Conservation (phyloP, 2,888 invertebrate species). For the Steinernema hermaphroditum region DNA sequence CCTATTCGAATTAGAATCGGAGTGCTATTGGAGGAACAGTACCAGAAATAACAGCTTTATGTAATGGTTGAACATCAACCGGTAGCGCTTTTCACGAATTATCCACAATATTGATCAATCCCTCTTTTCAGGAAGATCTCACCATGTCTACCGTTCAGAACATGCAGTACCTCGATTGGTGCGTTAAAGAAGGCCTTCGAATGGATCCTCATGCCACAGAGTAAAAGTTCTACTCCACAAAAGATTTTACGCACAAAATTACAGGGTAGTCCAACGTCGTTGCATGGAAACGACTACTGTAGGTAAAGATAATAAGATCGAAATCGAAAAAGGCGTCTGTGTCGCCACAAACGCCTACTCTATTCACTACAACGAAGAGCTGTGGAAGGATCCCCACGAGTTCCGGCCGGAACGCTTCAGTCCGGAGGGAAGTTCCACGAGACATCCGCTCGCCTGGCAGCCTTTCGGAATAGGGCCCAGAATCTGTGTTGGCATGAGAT, state of each 20-base stretch:
- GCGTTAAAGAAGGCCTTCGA: conserved; percentile 2
- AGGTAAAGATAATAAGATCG: not conserved
- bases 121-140: conserved; percentile 6
- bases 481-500: conserved; percentile 5
- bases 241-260: not conserved
- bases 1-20: too few relatives aligned
- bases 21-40: too few relatives aligned
- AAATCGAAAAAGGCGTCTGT: not conserved
- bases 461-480: not conserved
- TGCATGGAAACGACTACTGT: not conserved
- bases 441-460: conserved; percentile 7
- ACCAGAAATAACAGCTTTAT: too few relatives aligned
- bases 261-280: not conserved
- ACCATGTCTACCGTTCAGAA: not conserved
- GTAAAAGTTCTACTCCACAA: not conserved
- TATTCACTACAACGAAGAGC: not conserved
- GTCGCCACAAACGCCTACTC: not conserved
- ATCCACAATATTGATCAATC: too few relatives aligned
- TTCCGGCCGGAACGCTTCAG: conserved; percentile 13
- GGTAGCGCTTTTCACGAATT: too few relatives aligned
- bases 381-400: not conserved
- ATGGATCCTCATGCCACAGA: not conserved
- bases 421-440: not conserved
- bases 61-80: too few relatives aligned
- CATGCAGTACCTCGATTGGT: conserved; percentile 4